Conservation (phyloP, 2,113 vertebrate genomes). For the Phrynocephalus versicolor region DNA sequence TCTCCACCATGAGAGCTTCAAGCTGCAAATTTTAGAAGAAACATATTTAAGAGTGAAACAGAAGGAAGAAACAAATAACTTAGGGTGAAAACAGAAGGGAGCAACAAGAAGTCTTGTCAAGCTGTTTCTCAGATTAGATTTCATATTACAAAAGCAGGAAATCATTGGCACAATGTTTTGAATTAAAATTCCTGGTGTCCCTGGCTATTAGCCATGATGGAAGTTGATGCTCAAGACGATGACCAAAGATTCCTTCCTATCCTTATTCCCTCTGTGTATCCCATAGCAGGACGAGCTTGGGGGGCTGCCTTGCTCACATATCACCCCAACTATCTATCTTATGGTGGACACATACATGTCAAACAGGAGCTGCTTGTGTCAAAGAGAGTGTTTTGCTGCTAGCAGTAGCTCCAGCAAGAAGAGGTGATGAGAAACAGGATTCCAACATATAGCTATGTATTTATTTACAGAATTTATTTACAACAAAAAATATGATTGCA, state of each 20-base stretch:
- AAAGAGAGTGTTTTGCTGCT: too few relatives aligned
- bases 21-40: slow-evolving; percentile 75
- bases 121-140: neutral
- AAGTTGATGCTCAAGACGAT: neutral
- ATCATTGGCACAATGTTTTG: neutral
- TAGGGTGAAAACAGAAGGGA: neutral
- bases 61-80: neutral
- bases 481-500: too few relatives aligned
- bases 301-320: too few relatives aligned
- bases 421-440: too few relatives aligned
- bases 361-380: too few relatives aligned
- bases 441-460: too few relatives aligned
- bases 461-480: too few relatives aligned
- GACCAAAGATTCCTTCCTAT: neutral
- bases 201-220: neutral
- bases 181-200: neutral
- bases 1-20: slow-evolving; percentile 88
- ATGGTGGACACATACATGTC: too few relatives aligned
- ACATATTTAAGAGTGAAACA: neutral
- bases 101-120: neutral
- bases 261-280: too few relatives aligned
- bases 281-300: too few relatives aligned
- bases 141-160: neutral
- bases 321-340: too few relatives aligned
- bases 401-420: too few relatives aligned